Conservation (phyloP, 1,140 invertebrate genomes). For the Gyrodactylus bullatarudis region DNA sequence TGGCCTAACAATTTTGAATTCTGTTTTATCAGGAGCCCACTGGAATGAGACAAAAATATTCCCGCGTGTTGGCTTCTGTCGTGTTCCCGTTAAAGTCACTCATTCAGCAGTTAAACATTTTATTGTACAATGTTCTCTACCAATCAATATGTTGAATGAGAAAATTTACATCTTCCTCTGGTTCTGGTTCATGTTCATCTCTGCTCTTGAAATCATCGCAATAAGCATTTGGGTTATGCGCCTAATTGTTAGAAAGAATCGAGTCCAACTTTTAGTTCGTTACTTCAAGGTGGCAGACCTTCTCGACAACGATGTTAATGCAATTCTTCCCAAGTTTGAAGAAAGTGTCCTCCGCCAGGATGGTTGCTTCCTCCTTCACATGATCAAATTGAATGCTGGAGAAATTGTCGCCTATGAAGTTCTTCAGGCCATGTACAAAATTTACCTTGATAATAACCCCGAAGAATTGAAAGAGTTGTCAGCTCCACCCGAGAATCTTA, state of each 20-base stretch:
- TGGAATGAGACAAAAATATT: not conserved
- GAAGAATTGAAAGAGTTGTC: not conserved
- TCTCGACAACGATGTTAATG: not conserved
- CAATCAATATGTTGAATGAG: slow-evolving; percentile 2
- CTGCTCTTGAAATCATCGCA: not conserved
- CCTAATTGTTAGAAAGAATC: not conserved
- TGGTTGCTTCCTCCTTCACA: not conserved
- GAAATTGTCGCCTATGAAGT: not conserved
- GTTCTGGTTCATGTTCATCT: slow-evolving; percentile 1
- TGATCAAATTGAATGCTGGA: slow-evolving; percentile 1
- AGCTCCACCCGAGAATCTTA: not conserved
- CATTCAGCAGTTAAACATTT: not conserved
- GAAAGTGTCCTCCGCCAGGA: not conserved
- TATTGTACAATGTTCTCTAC: not conserved
- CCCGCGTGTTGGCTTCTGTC: not conserved
- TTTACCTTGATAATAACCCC: not conserved
- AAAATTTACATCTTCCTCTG: slow-evolving; percentile 5
- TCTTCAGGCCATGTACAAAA: not conserved
- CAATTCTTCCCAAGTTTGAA: not conserved
- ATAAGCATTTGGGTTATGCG: not conserved
- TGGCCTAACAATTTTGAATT: not conserved
- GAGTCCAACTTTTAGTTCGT: not conserved
- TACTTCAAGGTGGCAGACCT: not conserved
- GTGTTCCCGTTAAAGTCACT: not conserved
- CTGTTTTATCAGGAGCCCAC: not conserved